Evolutionary conservation across 2,888 invertebrate species (phyloP), one percentile per base, ranked within the genome.

Genomic region (Perizoma affinitatum): DNA sequence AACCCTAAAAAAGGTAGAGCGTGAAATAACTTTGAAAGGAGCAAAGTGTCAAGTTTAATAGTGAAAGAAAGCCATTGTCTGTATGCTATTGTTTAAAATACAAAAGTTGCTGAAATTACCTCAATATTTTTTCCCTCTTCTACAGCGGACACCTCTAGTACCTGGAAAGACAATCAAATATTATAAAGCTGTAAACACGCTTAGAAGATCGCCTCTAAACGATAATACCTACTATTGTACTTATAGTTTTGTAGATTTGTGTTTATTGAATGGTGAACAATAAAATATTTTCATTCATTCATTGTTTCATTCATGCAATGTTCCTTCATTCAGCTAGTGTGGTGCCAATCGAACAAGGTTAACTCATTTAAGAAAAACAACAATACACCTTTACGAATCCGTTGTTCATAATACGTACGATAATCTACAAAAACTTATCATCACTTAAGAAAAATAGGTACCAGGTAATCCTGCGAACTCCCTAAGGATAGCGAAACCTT

Each of bases 21-120:
- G 22, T 22, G 22, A 22, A 22, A 22, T 22, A 1, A 22, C 22
- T 22, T 22, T 22, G 22, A 46, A 51, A n/a, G 56, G 55, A 40
- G 52, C 49, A 47, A 40, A 53, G 57, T 47, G 40, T 48, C 53
- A 53, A 58, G 58, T 53, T 58, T 42, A 60, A 51, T 11, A 50
- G 40, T 11, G 35, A 51, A 34, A 47, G n/a, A n/a, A 40, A 5
- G 33, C 57, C 40, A 54, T 62, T 58, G 62, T 61, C 48, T 43
- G 10, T 38, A n/a, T 41, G 6, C 45, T 53, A 53, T 53, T 61
- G 52, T 54, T 34, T 56, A 38, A 38, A 6, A 38, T 38, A 38
- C 5, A 38, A 38, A 38, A 54, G 35, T 45, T 38, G 44, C 57
- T 62, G 54, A 62, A 58, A 57, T 58, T 58, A 62, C 62, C 62